These are phyloP conservation scores for Caiman crocodilus DNA, from an alignment of 2,797 vertebrate genomes.

Conservation along the genomic window DNA sequence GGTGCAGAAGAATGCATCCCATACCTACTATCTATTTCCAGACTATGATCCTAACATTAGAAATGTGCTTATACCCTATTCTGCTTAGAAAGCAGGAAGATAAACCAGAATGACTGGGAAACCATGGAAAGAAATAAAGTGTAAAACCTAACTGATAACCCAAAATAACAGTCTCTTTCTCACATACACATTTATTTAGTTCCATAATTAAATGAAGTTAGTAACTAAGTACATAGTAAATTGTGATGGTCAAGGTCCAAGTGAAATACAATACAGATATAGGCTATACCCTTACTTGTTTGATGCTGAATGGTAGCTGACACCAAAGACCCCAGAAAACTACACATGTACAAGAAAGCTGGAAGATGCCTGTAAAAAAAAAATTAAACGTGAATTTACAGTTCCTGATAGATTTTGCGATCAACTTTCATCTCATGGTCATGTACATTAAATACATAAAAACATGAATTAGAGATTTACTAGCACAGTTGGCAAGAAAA, in stretches of 20 bases:
- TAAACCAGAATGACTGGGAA: neutral
- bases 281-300: slow-evolving; percentile 80
- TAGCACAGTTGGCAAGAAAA: slow-evolving; percentile 34
- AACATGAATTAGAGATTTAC: neutral
- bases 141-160: neutral
- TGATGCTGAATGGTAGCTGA: slow-evolving; percentile 80
- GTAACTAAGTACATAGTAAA: neutral
- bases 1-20: neutral
- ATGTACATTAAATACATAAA: slow-evolving; percentile 37
- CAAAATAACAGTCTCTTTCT: neutral
- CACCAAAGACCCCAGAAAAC: slow-evolving; percentile 76
- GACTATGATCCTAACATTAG: neutral
- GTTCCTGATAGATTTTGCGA: slow-evolving; percentile 35
- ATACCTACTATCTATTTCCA: neutral
- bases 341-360: slow-evolving; percentile 71
- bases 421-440: slow-evolving; percentile 20
- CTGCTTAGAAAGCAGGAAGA: neutral
- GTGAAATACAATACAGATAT: slow-evolving; percentile 14
- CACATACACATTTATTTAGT: accelerated
- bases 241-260: slow-evolving; percentile 15
- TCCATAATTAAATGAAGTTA: neutral
- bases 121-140: neutral
- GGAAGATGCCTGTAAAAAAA: slow-evolving; percentile 79
- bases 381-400: slow-evolving; percentile 50
- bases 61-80: neutral